phyloP scores from a whole-genome alignment of 1,140 invertebrate species.

The Rhopalosiphum padi region DNA sequence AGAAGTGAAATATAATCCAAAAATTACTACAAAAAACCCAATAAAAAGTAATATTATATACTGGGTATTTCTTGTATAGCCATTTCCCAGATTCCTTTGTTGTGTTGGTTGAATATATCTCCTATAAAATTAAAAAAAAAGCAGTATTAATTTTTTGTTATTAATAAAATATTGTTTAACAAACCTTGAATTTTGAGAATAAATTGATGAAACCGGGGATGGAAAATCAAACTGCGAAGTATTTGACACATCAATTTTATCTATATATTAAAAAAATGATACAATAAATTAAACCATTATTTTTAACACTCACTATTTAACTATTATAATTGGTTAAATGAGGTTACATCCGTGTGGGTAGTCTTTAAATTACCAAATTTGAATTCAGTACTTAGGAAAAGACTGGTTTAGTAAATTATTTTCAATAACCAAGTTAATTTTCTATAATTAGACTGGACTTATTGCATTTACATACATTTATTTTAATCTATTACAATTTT shows the following conservation, averaged over 20 bases:
- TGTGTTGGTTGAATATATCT: slow-evolving; percentile 48
- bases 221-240: slow-evolving; percentile 46
- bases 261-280: neutral
- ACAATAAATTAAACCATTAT: neutral
- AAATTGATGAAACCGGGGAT: slow-evolving; percentile 47
- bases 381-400: no score
- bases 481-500: neutral
- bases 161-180: neutral
- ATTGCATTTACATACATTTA: neutral
- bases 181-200: slow-evolving; percentile 55
- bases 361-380: neutral
- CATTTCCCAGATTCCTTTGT: slow-evolving; percentile 35
- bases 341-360: neutral
- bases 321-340: neutral
- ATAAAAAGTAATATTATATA: slow-evolving; percentile 48
- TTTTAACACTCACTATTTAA: neutral
- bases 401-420: no score
- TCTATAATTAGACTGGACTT: no score
- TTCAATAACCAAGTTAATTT: no score
- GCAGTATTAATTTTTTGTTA: neutral
- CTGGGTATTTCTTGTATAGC: slow-evolving; percentile 45
- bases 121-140: neutral
- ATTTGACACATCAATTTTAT: slow-evolving; percentile 15
- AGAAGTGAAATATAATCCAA: slow-evolving; percentile 51
- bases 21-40: slow-evolving; percentile 47